These are phyloP conservation scores for Aurelia aurita complex sp. Pacific DNA, from an alignment of 30 jellyfish, hydroid and myxozoan species.

Conservation along the genomic window DNA sequence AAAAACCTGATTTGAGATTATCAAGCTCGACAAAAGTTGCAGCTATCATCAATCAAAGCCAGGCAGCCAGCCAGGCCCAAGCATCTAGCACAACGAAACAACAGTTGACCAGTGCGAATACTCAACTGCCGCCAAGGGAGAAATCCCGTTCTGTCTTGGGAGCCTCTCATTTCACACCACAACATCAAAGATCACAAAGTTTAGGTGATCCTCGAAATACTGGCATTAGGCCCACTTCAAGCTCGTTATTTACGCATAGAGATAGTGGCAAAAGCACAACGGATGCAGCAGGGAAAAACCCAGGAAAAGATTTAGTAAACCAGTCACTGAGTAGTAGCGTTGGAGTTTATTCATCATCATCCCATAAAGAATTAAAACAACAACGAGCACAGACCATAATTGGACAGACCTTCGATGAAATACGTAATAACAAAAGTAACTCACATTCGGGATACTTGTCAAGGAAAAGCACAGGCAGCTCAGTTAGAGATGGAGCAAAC, in stretches of 20 bases:
- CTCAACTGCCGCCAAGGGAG: slow-evolving; percentile 72
- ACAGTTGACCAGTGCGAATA: slow-evolving; percentile 66
- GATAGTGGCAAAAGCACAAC: slow-evolving; percentile 17
- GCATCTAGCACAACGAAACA: slow-evolving; percentile 44
- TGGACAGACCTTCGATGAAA: slow-evolving; percentile 2
- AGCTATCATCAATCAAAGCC: slow-evolving; percentile 45
- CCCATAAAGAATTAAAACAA: slow-evolving; percentile 4
- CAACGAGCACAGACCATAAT: background rate
- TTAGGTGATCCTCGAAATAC: slow-evolving; percentile 17
- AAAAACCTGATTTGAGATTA: slow-evolving; percentile 39
- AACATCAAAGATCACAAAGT: slow-evolving; percentile 39
- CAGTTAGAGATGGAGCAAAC: slow-evolving; percentile 2
- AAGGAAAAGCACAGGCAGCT: slow-evolving; percentile 23
- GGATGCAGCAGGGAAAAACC: slow-evolving; percentile 63
- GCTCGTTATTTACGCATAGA: slow-evolving; percentile 19
- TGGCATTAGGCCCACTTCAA: background rate
- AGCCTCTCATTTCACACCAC: slow-evolving; percentile 41
- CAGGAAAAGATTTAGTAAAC: slow-evolving; percentile 27
- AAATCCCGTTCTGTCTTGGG: slow-evolving; percentile 49
- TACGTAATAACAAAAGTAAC: slow-evolving; percentile 9
- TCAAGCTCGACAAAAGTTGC: slow-evolving; percentile 48
- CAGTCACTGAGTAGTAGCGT: slow-evolving; percentile 10
- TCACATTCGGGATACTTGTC: slow-evolving; percentile 4
- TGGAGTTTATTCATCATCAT: slow-evolving; percentile 29
- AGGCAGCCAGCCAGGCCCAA: slow-evolving; percentile 46